These are phyloP conservation scores for Desmophyllum pertusum DNA, from an alignment of 92 coral and sea anemone genomes.

Conservation along the genomic window DNA sequence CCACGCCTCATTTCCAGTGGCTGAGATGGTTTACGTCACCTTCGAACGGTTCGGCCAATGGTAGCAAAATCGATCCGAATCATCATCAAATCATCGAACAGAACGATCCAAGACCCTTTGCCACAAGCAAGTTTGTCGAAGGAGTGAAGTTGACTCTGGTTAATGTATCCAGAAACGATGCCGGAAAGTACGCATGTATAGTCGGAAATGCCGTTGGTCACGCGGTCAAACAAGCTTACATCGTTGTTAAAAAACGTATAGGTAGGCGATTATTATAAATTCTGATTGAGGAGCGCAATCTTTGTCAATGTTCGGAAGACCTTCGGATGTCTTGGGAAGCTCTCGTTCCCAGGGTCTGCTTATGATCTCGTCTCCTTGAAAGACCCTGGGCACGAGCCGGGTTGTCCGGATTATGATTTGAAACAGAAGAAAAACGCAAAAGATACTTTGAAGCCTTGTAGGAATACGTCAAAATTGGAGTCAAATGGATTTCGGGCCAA, in stretches of 20 bases:
- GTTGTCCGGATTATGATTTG: too few species aligned
- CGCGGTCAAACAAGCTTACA: slow-evolving; percentile 48
- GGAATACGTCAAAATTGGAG: too few species aligned
- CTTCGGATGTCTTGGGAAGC: too few species aligned
- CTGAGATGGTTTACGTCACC: slow-evolving; percentile 49
- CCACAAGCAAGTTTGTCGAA: slow-evolving; percentile 55
- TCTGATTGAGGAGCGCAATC: background rate
- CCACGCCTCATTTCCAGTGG: slow-evolving; percentile 95
- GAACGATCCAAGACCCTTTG: slow-evolving; percentile 8
- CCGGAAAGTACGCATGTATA: slow-evolving; percentile 84
- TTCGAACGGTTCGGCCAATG: slow-evolving; percentile 46
- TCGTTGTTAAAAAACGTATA: slow-evolving; percentile 35
- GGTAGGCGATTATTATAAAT: background rate
- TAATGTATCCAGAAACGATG: slow-evolving; percentile 72
- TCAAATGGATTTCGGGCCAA: too few species aligned
- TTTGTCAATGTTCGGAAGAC: background rate
- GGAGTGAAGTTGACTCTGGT: slow-evolving; percentile 66
- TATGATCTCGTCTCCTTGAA: too few species aligned
- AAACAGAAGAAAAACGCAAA: too few species aligned
- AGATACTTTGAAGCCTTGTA: too few species aligned
- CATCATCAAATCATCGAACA: slow-evolving; percentile 66
- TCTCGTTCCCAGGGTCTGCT: too few species aligned
- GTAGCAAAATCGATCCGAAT: background rate
- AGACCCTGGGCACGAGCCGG: background rate
- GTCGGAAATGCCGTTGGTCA: slow-evolving; percentile 87